These are phyloP conservation scores for Sphecodes monilicornis DNA, from an alignment of 2,888 invertebrate genomes.

Conservation along the genomic window DNA sequence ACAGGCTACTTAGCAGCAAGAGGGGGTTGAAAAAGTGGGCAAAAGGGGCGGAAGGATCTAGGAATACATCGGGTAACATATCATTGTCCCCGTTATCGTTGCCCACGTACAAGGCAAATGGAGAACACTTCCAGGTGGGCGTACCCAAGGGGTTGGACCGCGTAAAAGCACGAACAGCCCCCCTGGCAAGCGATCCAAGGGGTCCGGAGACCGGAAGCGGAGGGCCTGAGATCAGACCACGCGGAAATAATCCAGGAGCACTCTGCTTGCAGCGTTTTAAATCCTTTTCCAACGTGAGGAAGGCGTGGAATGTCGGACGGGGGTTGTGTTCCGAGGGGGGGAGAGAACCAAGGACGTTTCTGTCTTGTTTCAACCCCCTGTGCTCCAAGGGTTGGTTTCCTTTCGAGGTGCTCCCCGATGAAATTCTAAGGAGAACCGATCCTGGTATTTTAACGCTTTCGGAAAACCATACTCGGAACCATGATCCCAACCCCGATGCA, in stretches of 20 bases:
- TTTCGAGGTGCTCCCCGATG: not conserved
- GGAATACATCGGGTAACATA: constrained; percentile 18
- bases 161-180: constrained; percentile 53
- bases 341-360: constrained; percentile 21
- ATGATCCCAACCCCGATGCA: constrained; percentile 11
- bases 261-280: constrained; percentile 64
- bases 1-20: not conserved
- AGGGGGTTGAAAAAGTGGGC: not conserved
- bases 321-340: constrained; percentile 12
- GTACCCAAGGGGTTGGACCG: constrained; percentile 39
- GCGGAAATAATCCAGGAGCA: constrained; percentile 69
- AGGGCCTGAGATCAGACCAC: constrained; percentile 2
- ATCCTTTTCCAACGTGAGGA: constrained; percentile 46
- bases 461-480: not conserved
- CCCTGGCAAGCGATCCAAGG: constrained; percentile 44
- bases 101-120: constrained; percentile 48
- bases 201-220: constrained; percentile 6
- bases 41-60: not conserved
- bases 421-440: constrained; percentile 26
- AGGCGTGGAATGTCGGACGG: constrained; percentile 38
- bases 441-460: constrained; percentile 24
- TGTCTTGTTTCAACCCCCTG: not conserved
- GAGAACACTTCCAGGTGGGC: constrained; percentile 66
- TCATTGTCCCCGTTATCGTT: constrained; percentile 2
- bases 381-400: constrained; percentile 12